Evolutionary conservation across 2,888 invertebrate species (phyloP).

Genomic region (Cylindroiulus punctatus): DNA sequence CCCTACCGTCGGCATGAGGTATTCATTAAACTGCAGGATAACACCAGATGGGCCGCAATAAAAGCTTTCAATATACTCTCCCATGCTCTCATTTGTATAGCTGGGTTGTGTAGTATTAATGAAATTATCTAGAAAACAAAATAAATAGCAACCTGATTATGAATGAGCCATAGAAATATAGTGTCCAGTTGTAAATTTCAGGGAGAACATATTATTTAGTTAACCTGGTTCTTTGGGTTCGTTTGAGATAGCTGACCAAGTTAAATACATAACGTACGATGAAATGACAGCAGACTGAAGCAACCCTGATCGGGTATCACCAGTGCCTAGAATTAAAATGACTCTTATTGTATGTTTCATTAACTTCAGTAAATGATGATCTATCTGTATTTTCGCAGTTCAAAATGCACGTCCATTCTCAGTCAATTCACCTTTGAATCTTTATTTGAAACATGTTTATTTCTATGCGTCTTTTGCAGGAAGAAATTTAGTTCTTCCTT

Average conservation of each 20-base stretch:
- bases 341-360: neutral
- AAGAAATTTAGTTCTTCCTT: too few relatives aligned
- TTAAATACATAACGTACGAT: constrained; percentile 67
- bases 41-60: constrained; percentile 61
- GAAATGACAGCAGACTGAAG: constrained; percentile 67
- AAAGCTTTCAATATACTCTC: constrained; percentile 57
- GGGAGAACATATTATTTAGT: neutral
- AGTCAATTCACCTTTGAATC: too few relatives aligned
- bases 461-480: too few relatives aligned
- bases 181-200: neutral
- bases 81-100: neutral
- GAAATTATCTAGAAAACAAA: neutral
- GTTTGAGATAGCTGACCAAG: constrained; percentile 68
- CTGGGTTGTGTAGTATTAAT: neutral
- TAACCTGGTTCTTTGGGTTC: constrained; percentile 63
- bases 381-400: too few relatives aligned
- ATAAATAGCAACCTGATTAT: neutral
- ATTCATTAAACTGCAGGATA: constrained; percentile 61
- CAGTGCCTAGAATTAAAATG: constrained; percentile 56
- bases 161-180: neutral
- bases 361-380: too few relatives aligned
- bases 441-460: too few relatives aligned
- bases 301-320: constrained; percentile 64
- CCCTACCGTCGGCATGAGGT: constrained; percentile 66
- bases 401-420: too few relatives aligned